Evolutionary conservation across 2,888 invertebrate genomes (phyloP).

Genomic region (Tachina grossa): DNA sequence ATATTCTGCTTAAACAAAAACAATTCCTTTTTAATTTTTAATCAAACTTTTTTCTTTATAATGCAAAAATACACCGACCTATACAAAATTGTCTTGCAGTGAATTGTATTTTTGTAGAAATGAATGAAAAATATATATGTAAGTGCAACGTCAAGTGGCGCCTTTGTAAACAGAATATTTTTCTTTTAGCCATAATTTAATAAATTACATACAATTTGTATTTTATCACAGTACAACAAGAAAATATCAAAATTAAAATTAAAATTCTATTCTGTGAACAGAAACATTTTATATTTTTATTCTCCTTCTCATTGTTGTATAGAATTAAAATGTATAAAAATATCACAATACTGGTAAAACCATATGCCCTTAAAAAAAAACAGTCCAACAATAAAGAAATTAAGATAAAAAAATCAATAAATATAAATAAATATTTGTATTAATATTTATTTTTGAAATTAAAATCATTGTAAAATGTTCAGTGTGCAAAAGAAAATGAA

Average conservation of each 20-base stretch:
- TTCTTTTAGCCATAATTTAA: not conserved
- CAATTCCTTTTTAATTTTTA: too few species aligned
- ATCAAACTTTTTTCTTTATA: too few species aligned
- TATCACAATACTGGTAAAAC: conserved; percentile 18
- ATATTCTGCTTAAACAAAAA: too few species aligned
- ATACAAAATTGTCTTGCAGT: too few species aligned
- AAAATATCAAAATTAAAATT: not conserved
- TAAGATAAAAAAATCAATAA: conserved; percentile 60
- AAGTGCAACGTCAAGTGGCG: conserved; percentile 15
- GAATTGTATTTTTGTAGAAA: too few species aligned
- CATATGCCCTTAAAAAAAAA: conserved; percentile 57
- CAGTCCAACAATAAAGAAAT: conserved; percentile 22
- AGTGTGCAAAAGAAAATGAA: not conserved
- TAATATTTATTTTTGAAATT: not conserved
- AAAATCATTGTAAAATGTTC: conserved; percentile 15
- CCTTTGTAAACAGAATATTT: not conserved
- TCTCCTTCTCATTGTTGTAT: conserved; percentile 1
- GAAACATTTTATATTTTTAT: conserved; percentile 23
- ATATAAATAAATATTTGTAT: not conserved
- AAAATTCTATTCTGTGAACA: conserved; percentile 40
- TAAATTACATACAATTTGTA: conserved; percentile 13
- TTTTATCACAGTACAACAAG: not conserved
- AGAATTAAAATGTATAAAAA: conserved; percentile 8
- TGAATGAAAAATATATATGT: not conserved
- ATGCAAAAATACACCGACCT: too few species aligned